These are phyloP conservation scores for Halocynthia aurantium DNA, from an alignment of 23 tunicate species.

Conservation along the genomic window DNA sequence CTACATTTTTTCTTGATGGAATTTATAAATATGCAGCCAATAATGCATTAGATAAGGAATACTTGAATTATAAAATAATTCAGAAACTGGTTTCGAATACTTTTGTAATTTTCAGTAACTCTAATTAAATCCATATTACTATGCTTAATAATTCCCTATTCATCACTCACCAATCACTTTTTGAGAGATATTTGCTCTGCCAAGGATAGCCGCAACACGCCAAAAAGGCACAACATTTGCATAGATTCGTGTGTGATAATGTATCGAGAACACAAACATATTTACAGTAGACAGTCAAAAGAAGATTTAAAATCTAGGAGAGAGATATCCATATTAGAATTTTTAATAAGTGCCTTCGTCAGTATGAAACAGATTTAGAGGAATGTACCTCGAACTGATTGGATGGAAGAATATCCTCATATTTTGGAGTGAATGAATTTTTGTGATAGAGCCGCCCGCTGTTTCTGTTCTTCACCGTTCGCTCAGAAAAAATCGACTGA, in stretches of 20 bases:
- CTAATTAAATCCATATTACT: background rate
- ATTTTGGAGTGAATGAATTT: slow-evolving; percentile 13
- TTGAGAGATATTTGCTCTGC: slow-evolving; percentile 22
- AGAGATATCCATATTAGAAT: background rate
- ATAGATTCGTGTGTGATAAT: slow-evolving; percentile 34
- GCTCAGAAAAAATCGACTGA: slow-evolving; percentile 73
- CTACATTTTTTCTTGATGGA: too few relatives aligned
- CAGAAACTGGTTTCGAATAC: too few relatives aligned
- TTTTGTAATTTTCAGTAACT: background rate
- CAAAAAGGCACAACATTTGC: slow-evolving; percentile 25
- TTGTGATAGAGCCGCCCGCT: slow-evolving; percentile 9
- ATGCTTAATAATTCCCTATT: background rate
- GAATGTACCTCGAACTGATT: slow-evolving; percentile 32
- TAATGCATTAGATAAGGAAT: too few relatives aligned
- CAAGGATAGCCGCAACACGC: slow-evolving; percentile 59
- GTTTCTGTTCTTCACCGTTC: slow-evolving; percentile 34
- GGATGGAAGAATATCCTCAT: slow-evolving; percentile 28
- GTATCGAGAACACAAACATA: slow-evolving; percentile 24
- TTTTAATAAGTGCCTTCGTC: too few relatives aligned
- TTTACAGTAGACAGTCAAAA: slow-evolving; percentile 37
- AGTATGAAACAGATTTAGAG: too few relatives aligned
- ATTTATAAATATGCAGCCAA: too few relatives aligned
- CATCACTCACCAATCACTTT: slow-evolving; percentile 17
- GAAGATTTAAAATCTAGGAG: slow-evolving; percentile 36
- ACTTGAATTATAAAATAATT: too few relatives aligned